These are phyloP conservation scores for Lithobates pipiens DNA, from an alignment of 2,797 vertebrate species.

Conservation along the genomic window DNA sequence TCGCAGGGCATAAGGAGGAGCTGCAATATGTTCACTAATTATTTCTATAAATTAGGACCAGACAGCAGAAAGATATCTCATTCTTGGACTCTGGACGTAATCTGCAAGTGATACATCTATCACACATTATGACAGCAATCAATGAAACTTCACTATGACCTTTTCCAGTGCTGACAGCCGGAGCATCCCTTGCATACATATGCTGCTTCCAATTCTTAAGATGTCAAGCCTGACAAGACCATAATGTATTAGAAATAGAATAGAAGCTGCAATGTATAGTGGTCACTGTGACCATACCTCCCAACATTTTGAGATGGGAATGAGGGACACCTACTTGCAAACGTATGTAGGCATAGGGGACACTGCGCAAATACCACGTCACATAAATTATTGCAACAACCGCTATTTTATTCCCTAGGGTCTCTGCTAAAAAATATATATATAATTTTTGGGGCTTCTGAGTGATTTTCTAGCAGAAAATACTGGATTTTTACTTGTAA, in stretches of 20 bases:
- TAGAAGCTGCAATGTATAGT: not conserved
- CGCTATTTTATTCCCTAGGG: too few relatives aligned
- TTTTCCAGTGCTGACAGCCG: conserved; percentile 34
- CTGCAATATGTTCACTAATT: conserved; percentile 24
- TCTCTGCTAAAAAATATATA: too few relatives aligned
- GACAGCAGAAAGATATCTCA: conserved; percentile 35
- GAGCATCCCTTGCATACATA: not conserved
- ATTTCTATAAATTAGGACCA: conserved; percentile 10
- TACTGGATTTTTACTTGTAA: too few relatives aligned
- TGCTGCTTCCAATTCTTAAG: not conserved
- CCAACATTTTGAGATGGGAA: too few relatives aligned
- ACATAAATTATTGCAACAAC: too few relatives aligned
- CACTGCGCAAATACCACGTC: too few relatives aligned
- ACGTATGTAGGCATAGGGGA: too few relatives aligned
- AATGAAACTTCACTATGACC: conserved; percentile 39
- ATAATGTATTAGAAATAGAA: not conserved
- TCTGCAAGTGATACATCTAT: conserved; percentile 32
- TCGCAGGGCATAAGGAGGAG: not conserved
- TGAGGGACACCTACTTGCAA: too few relatives aligned
- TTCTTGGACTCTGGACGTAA: not conserved
- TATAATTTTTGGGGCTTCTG: too few relatives aligned
- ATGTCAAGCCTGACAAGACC: not conserved
- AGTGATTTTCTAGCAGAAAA: too few relatives aligned
- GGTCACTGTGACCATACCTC: too few relatives aligned
- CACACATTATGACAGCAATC: conserved; percentile 50